These are phyloP conservation scores for Chrysolina haemoptera DNA, from an alignment of 2,888 invertebrate genomes.

Conservation along the genomic window DNA sequence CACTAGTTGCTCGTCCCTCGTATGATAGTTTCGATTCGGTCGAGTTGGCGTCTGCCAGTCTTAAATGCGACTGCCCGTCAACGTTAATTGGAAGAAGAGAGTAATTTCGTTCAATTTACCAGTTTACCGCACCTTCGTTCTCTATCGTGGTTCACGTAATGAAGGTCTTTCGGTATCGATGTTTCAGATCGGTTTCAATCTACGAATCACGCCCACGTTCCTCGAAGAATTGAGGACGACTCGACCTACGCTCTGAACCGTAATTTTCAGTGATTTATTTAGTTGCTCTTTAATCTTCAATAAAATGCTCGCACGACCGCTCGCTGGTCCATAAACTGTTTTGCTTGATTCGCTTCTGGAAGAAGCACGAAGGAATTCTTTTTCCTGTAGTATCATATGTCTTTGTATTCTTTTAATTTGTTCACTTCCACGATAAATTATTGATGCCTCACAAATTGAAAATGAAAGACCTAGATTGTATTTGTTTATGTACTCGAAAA, in stretches of 20 bases:
- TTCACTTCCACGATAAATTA: too few relatives aligned
- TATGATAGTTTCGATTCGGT: neutral
- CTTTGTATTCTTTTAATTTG: too few relatives aligned
- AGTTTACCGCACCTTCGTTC: constrained; percentile 19
- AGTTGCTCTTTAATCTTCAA: constrained; percentile 14
- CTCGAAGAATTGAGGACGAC: constrained; percentile 27
- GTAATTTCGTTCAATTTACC: constrained; percentile 26
- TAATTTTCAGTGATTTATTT: constrained; percentile 31
- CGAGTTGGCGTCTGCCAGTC: constrained; percentile 7
- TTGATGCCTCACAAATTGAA: too few relatives aligned
- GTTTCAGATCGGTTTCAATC: constrained; percentile 31
- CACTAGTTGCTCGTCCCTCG: neutral
- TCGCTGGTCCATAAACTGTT: neutral
- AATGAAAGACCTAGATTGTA: too few relatives aligned
- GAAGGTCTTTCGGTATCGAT: constrained; percentile 21
- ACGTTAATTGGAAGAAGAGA: constrained; percentile 16
- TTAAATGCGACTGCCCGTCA: neutral
- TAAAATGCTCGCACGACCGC: neutral
- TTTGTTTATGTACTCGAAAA: too few relatives aligned
- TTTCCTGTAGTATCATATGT: neutral
- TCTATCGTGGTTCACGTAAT: constrained; percentile 6
- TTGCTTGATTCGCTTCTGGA: neutral
- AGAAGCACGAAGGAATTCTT: neutral
- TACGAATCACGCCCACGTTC: constrained; percentile 32
- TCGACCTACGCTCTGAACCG: constrained; percentile 22